Percentiles rank a stretch among this genome's conserved stretches.
Conservation (phyloP, 2,888 invertebrate species). For the Drosophila neonasuta region DNA sequence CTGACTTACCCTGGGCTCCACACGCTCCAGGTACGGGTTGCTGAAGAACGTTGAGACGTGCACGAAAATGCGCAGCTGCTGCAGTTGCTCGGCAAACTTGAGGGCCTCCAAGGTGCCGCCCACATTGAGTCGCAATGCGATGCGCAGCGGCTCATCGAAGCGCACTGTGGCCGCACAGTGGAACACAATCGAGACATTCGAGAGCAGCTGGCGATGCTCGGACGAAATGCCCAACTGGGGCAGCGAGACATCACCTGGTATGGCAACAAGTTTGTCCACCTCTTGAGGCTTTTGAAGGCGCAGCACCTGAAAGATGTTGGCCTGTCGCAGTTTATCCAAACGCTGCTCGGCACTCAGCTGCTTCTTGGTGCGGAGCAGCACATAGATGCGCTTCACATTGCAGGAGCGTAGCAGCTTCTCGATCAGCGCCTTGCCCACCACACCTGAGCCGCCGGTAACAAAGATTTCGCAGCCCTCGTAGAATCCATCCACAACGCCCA, state of each 20-base stretch:
- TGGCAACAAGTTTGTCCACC: conserved; percentile 68
- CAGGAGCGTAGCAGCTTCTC: conserved; percentile 94
- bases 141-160: conserved; percentile 90
- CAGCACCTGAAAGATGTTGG: conserved; percentile 71
- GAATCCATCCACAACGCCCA: conserved; percentile 79
- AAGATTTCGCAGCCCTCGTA: conserved; percentile 88
- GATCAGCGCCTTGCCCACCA: conserved; percentile 93
- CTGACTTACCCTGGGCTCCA: conserved; percentile 86
- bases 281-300: conserved; percentile 62
- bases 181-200: conserved; percentile 87
- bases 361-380: conserved; percentile 89
- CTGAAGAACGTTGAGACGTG: conserved; percentile 95
- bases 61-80: conserved; percentile 84
- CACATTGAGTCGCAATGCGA: conserved; percentile 85
- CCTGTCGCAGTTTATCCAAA: conserved; percentile 84
- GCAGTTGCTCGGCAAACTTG: conserved; percentile 84
- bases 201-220: conserved; percentile 51
- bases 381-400: conserved; percentile 88
- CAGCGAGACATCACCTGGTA: conserved; percentile 72
- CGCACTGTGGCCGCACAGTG: conserved; percentile 91
- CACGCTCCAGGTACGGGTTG: conserved; percentile 88
- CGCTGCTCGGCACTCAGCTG: conserved; percentile 86
- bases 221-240: conserved; percentile 72
- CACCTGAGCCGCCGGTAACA: conserved; percentile 92
- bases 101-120: conserved; percentile 86